Conservation (phyloP, 2,888 invertebrate genomes). For the Lochmaea capreae region DNA sequence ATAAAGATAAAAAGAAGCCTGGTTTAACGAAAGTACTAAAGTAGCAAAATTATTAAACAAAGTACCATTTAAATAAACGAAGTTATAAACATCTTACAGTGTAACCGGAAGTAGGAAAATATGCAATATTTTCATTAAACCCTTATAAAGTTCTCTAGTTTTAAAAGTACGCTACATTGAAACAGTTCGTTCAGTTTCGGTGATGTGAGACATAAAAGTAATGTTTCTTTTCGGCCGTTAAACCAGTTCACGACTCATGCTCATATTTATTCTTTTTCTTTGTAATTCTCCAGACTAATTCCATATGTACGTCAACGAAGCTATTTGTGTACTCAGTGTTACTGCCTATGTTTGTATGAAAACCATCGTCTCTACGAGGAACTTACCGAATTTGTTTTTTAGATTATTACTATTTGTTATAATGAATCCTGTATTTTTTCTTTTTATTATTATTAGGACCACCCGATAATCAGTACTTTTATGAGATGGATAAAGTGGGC, state of each 20-base stretch:
- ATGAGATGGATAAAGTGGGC: too few relatives aligned
- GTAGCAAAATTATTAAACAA: too few relatives aligned
- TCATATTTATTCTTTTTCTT: constrained; percentile 19
- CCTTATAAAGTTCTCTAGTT: not conserved
- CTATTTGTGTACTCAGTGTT: constrained; percentile 8
- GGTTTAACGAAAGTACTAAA: too few relatives aligned
- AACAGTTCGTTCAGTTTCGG: not conserved
- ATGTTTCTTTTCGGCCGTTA: constrained; percentile 18
- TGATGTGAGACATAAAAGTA: constrained; percentile 8
- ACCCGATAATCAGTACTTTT: too few relatives aligned
- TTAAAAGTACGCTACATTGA: not conserved
- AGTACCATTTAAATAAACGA: too few relatives aligned
- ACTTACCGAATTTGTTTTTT: not conserved
- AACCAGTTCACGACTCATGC: constrained; percentile 19
- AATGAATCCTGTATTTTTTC: not conserved
- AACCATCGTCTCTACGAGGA: not conserved
- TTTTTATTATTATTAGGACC: too few relatives aligned
- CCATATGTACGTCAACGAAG: constrained; percentile 25
- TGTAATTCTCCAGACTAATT: constrained; percentile 23
- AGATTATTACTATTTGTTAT: not conserved
- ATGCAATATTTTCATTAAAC: too few relatives aligned
- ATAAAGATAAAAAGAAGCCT: too few relatives aligned
- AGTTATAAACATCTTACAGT: too few relatives aligned
- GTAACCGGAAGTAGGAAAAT: too few relatives aligned
- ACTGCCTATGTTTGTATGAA: not conserved